Percentiles rank a stretch among this genome's conserved stretches.
These are phyloP conservation scores for Yoshiicerus persimilis DNA, from an alignment of 1,140 invertebrate species.

Conservation along the genomic window DNA sequence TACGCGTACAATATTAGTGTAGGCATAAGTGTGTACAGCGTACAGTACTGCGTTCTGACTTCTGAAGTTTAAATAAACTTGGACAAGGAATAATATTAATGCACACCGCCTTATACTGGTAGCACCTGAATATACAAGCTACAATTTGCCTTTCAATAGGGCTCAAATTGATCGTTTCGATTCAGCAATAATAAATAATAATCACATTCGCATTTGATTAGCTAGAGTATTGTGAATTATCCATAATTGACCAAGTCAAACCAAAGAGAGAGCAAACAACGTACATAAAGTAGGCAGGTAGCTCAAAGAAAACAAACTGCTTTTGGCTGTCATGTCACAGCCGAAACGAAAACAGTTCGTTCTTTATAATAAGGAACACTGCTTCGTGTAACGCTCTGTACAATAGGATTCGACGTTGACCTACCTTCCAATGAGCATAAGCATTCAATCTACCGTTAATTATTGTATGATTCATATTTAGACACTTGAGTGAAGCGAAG, in stretches of 20 bases:
- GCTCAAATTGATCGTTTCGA: background rate
- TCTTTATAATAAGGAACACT: background rate
- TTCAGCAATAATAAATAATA: slow-evolving; percentile 7
- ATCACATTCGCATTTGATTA: background rate
- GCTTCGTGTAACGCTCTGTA: background rate
- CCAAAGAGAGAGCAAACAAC: background rate
- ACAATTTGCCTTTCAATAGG: background rate
- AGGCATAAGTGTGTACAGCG: no score
- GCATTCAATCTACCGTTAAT: slow-evolving; percentile 9
- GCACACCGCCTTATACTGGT: background rate
- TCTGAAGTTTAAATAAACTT: background rate
- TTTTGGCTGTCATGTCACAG: slow-evolving; percentile 2
- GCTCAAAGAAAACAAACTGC: background rate
- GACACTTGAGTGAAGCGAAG: background rate
- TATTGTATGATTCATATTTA: slow-evolving; percentile 8
- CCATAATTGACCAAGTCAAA: background rate
- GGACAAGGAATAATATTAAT: background rate
- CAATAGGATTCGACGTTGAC: background rate
- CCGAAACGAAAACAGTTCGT: background rate
- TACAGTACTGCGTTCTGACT: background rate
- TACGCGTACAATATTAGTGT: no score
- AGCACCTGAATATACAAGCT: no score
- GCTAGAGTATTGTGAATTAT: background rate
- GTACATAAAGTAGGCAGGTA: background rate
- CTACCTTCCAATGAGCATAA: background rate